Evolutionary conservation across 1,140 invertebrate genomes (phyloP).

Genomic region (Drosophila murphyi): DNA sequence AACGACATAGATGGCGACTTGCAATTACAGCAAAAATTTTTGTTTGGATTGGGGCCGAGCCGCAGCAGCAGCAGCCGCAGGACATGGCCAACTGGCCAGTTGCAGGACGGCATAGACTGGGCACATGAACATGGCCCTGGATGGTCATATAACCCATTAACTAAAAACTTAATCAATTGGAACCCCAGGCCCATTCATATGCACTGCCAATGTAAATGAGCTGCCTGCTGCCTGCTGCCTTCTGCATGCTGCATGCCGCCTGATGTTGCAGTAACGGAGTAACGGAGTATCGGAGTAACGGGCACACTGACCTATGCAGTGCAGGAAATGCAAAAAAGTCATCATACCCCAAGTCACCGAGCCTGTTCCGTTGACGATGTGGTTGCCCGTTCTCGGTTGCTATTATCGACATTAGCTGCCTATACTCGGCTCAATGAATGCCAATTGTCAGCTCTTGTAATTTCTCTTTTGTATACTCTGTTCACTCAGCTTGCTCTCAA

Average conservation of each 20-base stretch:
- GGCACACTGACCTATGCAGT: constrained; percentile 51
- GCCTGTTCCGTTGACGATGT: constrained; percentile 16
- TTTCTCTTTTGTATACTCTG: constrained; percentile 15
- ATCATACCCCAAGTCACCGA: background rate
- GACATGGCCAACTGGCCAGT: constrained; percentile 45
- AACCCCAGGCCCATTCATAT: constrained; percentile 58
- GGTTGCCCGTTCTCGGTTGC: constrained; percentile 39
- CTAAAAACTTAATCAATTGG: constrained; percentile 83
- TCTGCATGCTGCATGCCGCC: background rate
- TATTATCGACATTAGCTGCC: constrained; percentile 70
- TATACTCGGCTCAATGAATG: constrained; percentile 56
- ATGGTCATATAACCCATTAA: constrained; percentile 78
- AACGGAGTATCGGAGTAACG: constrained; percentile 9
- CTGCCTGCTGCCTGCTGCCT: constrained; percentile 18
- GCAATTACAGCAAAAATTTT: constrained; percentile 81
- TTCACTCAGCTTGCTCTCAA: background rate
- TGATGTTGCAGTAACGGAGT: too few species aligned
- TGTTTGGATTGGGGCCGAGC: constrained; percentile 57
- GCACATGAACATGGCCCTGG: background rate
- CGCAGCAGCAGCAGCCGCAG: constrained; percentile 54
- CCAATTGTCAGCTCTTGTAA: constrained; percentile 42
- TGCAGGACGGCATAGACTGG: background rate
- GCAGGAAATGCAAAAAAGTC: constrained; percentile 19
- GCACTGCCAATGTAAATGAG: constrained; percentile 64
- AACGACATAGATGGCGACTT: constrained; percentile 59